Base-by-base conservation (phyloP, 2,888 invertebrate genomes). In the Petrolisthes manimaculis region DNA sequence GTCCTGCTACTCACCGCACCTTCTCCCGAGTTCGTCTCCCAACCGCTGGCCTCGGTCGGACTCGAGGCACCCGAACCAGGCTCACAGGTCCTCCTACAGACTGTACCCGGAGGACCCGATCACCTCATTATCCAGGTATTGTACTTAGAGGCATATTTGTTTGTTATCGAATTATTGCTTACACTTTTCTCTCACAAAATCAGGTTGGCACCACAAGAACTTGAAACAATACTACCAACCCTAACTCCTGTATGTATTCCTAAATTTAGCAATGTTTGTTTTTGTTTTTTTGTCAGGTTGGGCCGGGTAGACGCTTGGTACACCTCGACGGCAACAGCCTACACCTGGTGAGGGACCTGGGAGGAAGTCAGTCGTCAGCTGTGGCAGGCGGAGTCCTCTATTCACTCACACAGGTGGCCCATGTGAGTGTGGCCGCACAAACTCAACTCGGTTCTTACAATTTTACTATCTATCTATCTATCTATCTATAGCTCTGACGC, bases 71-170 rank as follows among this genome's bases (percentile, higher is more conserved):
- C 82, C 18, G 86, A 86, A 61, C 71, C 71, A 37, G 78, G 78
- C 55, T 77, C 88, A 61, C 79, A 83, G 8, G 86, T 90, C 51
- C 14, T 67, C 21, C 69, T 90, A 18, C 79, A 85, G 55, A 88
- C 55, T 12, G 86, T 90, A 5, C 74, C 85, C 37, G 90, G 90
- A n/a, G 74, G 82, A 54, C 84, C 84, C 4, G 79, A 71, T 6
- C 88, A 90, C 71, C 53, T 90, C 51, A 67, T 88, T 75, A 83
- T 90, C 74, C 88, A 90, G 90, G 90, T 89, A 83, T 5, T 37
- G 37, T n/a, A n/a, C n/a, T n/a, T n/a, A n/a, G n/a, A n/a, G n/a
- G n/a, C n/a, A n/a, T n/a, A n/a, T n/a, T n/a, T n/a, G n/a, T n/a
- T n/a, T 37, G 37, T 37, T 37, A 37, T 37, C 37, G 37, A 37